A percentile compares a stretch with the other conserved stretches of the same genome.
Evolutionary conservation across 2,888 invertebrate genomes (phyloP).

Genomic region (Tyria jacobaeae): DNA sequence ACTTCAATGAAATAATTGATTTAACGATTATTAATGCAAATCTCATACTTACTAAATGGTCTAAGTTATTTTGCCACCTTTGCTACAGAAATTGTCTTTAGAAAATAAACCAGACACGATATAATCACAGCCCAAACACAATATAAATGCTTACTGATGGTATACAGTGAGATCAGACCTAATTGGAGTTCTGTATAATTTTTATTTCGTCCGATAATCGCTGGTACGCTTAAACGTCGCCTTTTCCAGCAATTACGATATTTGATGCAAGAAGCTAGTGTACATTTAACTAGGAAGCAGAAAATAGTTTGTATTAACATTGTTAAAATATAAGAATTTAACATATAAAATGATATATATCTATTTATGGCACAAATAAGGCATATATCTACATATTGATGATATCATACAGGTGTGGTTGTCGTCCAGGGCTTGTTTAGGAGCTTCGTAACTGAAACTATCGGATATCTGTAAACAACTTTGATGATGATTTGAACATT

Average conservation of each 20-base stretch:
- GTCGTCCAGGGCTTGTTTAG: too few species aligned
- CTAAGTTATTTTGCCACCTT: conserved; percentile 35
- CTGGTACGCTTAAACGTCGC: not conserved
- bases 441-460: too few species aligned
- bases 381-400: too few species aligned
- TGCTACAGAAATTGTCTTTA: conserved; percentile 31
- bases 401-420: too few species aligned
- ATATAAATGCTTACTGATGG: conserved; percentile 60
- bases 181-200: conserved; percentile 62
- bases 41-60: conserved; percentile 8
- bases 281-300: conserved; percentile 7
- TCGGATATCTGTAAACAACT: too few species aligned
- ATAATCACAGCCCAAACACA: conserved; percentile 74
- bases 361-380: conserved; percentile 45
- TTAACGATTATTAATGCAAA: not conserved
- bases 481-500: too few species aligned
- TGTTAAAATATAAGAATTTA: conserved; percentile 7
- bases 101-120: conserved; percentile 54
- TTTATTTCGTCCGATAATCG: conserved; percentile 48
- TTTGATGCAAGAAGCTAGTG: not conserved
- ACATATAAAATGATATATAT: conserved; percentile 30
- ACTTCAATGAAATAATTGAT: not conserved
- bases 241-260: not conserved
- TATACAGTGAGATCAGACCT: conserved; percentile 69
- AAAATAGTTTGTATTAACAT: conserved; percentile 2